These are phyloP conservation scores for Agrochola macilenta DNA, from an alignment of 2,888 invertebrate genomes.

Conservation along the genomic window DNA sequence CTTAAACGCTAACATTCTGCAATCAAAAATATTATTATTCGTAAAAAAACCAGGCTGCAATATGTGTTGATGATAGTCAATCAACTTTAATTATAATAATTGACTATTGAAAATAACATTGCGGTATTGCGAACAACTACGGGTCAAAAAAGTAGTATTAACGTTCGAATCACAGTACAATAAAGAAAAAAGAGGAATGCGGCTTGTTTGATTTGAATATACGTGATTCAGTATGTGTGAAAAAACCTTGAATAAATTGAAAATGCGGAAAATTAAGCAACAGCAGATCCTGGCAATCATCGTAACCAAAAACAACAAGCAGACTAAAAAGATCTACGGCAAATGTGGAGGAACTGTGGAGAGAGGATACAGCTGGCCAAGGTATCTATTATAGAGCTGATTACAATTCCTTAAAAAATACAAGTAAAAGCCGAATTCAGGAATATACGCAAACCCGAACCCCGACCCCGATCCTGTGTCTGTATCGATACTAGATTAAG, in stretches of 20 bases:
- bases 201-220: slow-evolving; percentile 34
- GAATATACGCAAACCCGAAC: background rate
- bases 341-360: background rate
- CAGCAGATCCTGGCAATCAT: background rate
- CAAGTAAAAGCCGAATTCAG: background rate
- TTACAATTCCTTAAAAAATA: background rate
- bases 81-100: slow-evolving; percentile 76
- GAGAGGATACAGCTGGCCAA: background rate
- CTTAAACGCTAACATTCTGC: slow-evolving; percentile 58
- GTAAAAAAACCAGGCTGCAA: slow-evolving; percentile 66
- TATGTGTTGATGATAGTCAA: slow-evolving; percentile 70
- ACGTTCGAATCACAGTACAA: slow-evolving; percentile 51
- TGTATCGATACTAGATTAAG: background rate
- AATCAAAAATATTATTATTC: slow-evolving; percentile 57
- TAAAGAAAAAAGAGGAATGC: slow-evolving; percentile 50
- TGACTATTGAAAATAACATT: slow-evolving; percentile 71
- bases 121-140: slow-evolving; percentile 67
- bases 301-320: background rate
- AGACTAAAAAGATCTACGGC: background rate
- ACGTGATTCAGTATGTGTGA: slow-evolving; percentile 28
- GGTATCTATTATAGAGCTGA: background rate
- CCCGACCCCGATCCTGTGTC: too few species aligned
- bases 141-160: slow-evolving; percentile 61
- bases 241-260: slow-evolving; percentile 7
- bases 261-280: slow-evolving; percentile 16